Evolutionary conservation across 2,888 invertebrate species (phyloP).

Genomic region (Gnatocerus cornutus): DNA sequence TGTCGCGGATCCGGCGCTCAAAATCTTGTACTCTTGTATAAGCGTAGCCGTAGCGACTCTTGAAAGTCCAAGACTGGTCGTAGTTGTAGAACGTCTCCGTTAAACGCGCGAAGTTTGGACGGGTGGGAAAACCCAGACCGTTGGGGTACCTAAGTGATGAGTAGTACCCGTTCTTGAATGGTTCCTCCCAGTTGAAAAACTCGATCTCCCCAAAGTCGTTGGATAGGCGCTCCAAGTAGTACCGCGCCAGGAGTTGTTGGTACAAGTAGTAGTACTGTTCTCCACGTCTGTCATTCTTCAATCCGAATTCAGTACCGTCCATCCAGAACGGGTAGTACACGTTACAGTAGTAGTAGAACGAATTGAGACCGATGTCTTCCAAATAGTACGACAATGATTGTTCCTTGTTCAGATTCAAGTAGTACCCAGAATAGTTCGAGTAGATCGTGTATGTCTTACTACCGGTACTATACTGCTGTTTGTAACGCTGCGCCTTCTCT

Average conservation of each 20-base stretch:
- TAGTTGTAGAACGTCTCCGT: slow-evolving; percentile 69
- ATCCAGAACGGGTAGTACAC: slow-evolving; percentile 79
- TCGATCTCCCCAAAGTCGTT: slow-evolving; percentile 80
- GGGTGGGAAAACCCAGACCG: slow-evolving; percentile 78
- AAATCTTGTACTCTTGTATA: slow-evolving; percentile 68
- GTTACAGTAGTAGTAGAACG: slow-evolving; percentile 77
- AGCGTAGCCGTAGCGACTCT: slow-evolving; percentile 72
- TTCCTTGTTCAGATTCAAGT: slow-evolving; percentile 74
- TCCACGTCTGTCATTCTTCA: slow-evolving; percentile 76
- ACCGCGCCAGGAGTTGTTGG: slow-evolving; percentile 81
- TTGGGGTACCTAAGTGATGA: slow-evolving; percentile 78
- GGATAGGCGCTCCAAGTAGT: slow-evolving; percentile 84
- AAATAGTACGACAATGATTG: slow-evolving; percentile 79
- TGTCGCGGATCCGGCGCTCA: slow-evolving; percentile 75
- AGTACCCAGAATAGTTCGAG: slow-evolving; percentile 77
- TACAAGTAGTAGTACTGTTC: slow-evolving; percentile 79
- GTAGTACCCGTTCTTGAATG: slow-evolving; percentile 76
- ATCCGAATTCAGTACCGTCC: slow-evolving; percentile 71
- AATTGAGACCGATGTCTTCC: slow-evolving; percentile 81
- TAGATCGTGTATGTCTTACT: slow-evolving; percentile 73
- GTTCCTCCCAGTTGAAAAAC: slow-evolving; percentile 73
- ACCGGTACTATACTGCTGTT: slow-evolving; percentile 71
- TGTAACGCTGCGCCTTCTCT: slow-evolving; percentile 77
- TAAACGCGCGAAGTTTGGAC: slow-evolving; percentile 75
- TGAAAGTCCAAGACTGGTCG: slow-evolving; percentile 65